Conservation (phyloP, 2,113 vertebrate species). For the Capreolus pygargus region DNA sequence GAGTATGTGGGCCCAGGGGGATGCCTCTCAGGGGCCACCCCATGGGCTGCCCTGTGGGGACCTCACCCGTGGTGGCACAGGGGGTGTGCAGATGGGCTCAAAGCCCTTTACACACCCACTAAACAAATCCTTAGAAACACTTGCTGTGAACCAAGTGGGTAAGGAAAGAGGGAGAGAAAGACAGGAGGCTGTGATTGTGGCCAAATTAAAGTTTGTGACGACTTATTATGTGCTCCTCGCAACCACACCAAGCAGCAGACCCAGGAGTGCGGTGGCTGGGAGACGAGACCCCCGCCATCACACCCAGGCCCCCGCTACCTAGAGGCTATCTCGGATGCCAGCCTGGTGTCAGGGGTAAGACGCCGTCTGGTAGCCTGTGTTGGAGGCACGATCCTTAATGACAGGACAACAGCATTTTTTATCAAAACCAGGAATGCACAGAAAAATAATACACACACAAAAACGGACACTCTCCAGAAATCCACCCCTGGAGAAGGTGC, state of each 20-base stretch:
- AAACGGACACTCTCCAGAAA: background rate
- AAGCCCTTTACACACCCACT: background rate
- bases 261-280: background rate
- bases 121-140: background rate
- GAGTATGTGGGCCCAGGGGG: constrained; percentile 78
- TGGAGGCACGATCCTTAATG: background rate
- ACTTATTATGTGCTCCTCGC: background rate
- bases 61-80: rapidly evolving
- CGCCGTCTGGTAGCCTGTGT: background rate
- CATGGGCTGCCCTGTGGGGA: background rate
- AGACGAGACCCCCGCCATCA: rapidly evolving
- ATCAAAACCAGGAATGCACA: background rate
- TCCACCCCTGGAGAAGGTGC: background rate
- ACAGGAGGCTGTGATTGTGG: background rate
- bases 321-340: background rate
- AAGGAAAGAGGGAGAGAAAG: background rate
- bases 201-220: background rate
- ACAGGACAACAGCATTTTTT: background rate
- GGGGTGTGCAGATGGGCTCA: background rate
- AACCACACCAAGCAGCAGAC: background rate
- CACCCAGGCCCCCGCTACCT: background rate
- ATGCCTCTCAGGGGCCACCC: rapidly evolving
- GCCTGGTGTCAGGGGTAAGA: background rate
- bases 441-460: background rate
- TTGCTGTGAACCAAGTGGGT: background rate